Evolutionary conservation across 2,888 invertebrate genomes (phyloP).

Genomic region (Heteromurus nitidus): DNA sequence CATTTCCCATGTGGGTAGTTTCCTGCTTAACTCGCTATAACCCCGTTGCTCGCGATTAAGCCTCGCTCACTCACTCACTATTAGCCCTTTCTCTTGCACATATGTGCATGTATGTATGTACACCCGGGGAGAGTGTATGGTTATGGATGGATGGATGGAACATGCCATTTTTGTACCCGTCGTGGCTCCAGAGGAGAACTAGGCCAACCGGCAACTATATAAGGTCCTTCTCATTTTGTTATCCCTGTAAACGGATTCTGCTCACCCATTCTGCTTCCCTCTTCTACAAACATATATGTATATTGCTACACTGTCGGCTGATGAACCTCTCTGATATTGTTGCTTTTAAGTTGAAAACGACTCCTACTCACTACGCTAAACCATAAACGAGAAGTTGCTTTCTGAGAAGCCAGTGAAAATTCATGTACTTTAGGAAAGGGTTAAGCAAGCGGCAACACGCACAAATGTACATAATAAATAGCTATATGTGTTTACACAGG

Average conservation of each 20-base stretch:
- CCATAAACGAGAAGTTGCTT: not conserved
- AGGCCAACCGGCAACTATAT: conserved; percentile 36
- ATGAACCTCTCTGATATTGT: conserved; percentile 15
- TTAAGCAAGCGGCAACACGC: conserved; percentile 5
- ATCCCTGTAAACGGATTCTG: not conserved
- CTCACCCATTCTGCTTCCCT: not conserved
- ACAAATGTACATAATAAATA: conserved; percentile 14
- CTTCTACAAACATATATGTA: not conserved
- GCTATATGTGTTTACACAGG: not conserved
- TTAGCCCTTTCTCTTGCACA: not conserved
- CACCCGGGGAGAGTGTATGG: not conserved
- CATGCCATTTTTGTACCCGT: conserved; percentile 4
- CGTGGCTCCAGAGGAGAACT: conserved; percentile 9
- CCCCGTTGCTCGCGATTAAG: conserved; percentile 16
- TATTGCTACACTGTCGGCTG: not conserved
- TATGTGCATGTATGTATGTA: conserved; percentile 2
- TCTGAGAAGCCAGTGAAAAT: not conserved
- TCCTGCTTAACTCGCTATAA: conserved; percentile 27
- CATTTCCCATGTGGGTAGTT: conserved; percentile 50
- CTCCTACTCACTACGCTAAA: not conserved
- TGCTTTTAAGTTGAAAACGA: not conserved
- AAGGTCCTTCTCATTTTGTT: not conserved
- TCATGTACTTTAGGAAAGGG: not conserved
- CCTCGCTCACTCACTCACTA: not conserved
- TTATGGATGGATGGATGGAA: conserved; percentile 20